A percentile compares a stretch with the other conserved stretches of the same genome.
phyloP scores from a whole-genome alignment of 2,113 vertebrate genomes.

The Cochlearius cochlearius region DNA sequence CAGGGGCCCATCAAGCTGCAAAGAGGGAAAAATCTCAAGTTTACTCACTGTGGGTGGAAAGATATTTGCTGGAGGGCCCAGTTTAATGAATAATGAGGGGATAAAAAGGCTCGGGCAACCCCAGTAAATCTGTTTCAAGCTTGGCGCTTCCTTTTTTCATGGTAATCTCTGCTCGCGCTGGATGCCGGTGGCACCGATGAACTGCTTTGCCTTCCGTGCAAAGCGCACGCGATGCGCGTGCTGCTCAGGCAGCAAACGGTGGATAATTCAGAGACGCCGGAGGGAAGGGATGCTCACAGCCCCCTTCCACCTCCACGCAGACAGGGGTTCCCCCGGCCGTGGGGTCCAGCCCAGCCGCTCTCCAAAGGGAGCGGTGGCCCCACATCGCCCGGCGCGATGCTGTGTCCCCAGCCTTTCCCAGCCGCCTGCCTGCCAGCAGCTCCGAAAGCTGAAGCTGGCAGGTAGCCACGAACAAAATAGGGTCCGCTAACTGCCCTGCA shows the following conservation, averaged over 20 bases:
- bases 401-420: not conserved
- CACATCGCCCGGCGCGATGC: accelerated
- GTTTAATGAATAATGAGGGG: not conserved
- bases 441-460: not conserved
- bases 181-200: not conserved
- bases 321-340: accelerated
- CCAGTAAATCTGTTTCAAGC: not conserved
- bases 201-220: not conserved
- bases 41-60: not conserved
- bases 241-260: not conserved
- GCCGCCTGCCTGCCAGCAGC: not conserved
- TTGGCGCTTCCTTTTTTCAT: not conserved
- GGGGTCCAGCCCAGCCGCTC: not conserved
- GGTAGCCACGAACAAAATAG: not conserved
- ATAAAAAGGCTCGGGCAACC: not conserved
- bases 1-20: not conserved
- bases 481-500: not conserved
- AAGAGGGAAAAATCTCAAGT: not conserved
- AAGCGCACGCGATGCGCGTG: accelerated
- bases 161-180: not conserved
- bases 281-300: not conserved
- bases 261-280: not conserved
- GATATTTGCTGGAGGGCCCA: not conserved
- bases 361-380: accelerated
- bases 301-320: not conserved